These are phyloP conservation scores for Ichneumoninae sp. DNA, from an alignment of 2,888 invertebrate species.

Conservation along the genomic window DNA sequence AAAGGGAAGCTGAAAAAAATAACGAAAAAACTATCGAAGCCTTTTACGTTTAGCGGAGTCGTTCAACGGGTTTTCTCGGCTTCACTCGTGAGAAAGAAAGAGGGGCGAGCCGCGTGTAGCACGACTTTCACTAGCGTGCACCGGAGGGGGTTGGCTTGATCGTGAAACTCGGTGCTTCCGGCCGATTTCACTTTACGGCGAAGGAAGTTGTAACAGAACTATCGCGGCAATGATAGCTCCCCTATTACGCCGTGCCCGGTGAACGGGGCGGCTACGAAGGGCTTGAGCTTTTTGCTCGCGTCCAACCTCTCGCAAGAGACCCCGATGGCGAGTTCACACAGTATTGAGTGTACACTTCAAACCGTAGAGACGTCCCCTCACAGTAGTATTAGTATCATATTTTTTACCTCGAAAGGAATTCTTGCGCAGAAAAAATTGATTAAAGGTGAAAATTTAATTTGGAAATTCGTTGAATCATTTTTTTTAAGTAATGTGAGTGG, in stretches of 20 bases:
- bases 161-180: constrained; percentile 69
- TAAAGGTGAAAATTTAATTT: neutral
- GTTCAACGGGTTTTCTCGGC: constrained; percentile 36
- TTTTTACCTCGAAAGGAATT: neutral
- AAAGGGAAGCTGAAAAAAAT: constrained; percentile 5
- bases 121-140: constrained; percentile 54
- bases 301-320: neutral
- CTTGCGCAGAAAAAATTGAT: neutral
- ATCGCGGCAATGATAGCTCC: constrained; percentile 68
- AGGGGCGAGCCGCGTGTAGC: constrained; percentile 35
- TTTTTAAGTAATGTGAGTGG: too few relatives aligned
- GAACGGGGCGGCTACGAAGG: neutral
- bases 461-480: neutral
- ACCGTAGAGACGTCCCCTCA: neutral
- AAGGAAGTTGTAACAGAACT: constrained; percentile 69
- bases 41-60: constrained; percentile 47
- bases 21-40: constrained; percentile 25
- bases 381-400: neutral
- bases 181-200: constrained; percentile 72
- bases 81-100: constrained; percentile 26
- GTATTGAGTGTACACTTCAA: constrained; percentile 1
- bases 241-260: constrained; percentile 52
- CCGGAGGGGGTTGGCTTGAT: constrained; percentile 61
- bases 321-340: constrained; percentile 12
- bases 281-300: constrained; percentile 44